Conservation (phyloP, 2,797 vertebrate species). For the Hirundo rustica region DNA sequence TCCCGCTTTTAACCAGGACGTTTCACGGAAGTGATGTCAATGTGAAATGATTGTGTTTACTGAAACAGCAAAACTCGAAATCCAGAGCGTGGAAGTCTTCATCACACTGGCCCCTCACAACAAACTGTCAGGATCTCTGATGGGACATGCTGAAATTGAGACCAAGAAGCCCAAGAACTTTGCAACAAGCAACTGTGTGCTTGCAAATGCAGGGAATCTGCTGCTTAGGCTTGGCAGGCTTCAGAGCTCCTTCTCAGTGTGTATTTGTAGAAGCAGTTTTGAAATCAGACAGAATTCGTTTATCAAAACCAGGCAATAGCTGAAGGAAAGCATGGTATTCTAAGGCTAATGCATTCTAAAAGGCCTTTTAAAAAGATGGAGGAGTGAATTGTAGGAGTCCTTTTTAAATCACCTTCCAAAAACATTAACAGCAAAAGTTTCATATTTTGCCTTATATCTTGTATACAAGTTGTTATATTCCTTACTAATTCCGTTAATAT, state of each 20-base stretch:
- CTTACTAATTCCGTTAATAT: background rate
- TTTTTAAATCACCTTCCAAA: background rate
- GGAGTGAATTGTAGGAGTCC: accelerated
- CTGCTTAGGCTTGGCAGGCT: background rate
- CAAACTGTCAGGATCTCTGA: background rate
- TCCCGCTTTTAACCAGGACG: background rate
- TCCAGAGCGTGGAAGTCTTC: background rate
- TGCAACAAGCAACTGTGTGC: background rate
- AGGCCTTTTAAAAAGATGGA: background rate
- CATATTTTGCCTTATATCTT: background rate
- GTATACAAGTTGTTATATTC: background rate
- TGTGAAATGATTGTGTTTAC: background rate
- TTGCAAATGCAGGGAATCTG: background rate
- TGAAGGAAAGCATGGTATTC: background rate
- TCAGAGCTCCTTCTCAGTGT: background rate
- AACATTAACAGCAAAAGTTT: background rate
- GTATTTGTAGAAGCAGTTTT: background rate
- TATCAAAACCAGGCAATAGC: background rate
- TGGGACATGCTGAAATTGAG: background rate
- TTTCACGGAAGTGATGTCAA: background rate
- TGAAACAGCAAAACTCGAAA: background rate
- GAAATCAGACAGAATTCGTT: background rate
- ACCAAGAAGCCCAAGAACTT: background rate
- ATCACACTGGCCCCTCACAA: background rate
- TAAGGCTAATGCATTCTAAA: background rate